Evolutionary conservation across 2,888 invertebrate genomes (phyloP).

Genomic region (Tromatobia lineatoria): DNA sequence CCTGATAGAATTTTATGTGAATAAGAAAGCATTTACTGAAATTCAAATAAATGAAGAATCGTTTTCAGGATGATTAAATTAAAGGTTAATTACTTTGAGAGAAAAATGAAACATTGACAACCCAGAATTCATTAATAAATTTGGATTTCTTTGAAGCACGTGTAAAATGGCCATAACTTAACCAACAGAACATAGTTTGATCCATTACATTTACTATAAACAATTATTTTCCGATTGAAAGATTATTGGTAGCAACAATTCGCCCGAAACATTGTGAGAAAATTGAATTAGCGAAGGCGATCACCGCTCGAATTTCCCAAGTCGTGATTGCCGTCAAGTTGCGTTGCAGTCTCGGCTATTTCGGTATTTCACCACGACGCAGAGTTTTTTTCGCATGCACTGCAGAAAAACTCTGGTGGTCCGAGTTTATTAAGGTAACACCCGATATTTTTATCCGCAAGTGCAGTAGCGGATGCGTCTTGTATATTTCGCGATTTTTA

Average conservation of each 20-base stretch:
- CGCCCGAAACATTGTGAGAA: not conserved
- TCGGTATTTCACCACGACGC: slow-evolving; percentile 44
- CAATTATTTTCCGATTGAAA: too few species aligned
- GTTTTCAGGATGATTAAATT: too few species aligned
- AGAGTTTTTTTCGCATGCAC: slow-evolving; percentile 45
- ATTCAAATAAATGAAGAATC: too few species aligned
- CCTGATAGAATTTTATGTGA: too few species aligned
- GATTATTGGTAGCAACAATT: not conserved
- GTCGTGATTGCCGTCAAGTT: slow-evolving; percentile 12
- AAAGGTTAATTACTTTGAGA: too few species aligned
- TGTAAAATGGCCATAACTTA: too few species aligned
- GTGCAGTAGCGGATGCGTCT: slow-evolving; percentile 15
- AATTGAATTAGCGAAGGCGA: slow-evolving; percentile 3
- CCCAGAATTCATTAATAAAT: too few species aligned
- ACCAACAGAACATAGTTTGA: not conserved
- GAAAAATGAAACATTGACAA: too few species aligned
- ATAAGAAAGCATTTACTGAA: too few species aligned
- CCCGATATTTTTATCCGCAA: slow-evolving; percentile 54
- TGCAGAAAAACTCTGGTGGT: slow-evolving; percentile 26
- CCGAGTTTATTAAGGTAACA: slow-evolving; percentile 51
- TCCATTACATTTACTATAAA: not conserved
- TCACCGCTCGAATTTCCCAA: slow-evolving; percentile 26
- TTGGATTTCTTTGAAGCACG: too few species aligned
- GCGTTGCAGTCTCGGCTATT: slow-evolving; percentile 34
- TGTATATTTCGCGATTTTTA: slow-evolving; percentile 15